A percentile compares a stretch with the other conserved stretches of the same genome.
These are phyloP conservation scores for Sternotherus odoratus DNA, from an alignment of 2,797 vertebrate species.

Conservation along the genomic window DNA sequence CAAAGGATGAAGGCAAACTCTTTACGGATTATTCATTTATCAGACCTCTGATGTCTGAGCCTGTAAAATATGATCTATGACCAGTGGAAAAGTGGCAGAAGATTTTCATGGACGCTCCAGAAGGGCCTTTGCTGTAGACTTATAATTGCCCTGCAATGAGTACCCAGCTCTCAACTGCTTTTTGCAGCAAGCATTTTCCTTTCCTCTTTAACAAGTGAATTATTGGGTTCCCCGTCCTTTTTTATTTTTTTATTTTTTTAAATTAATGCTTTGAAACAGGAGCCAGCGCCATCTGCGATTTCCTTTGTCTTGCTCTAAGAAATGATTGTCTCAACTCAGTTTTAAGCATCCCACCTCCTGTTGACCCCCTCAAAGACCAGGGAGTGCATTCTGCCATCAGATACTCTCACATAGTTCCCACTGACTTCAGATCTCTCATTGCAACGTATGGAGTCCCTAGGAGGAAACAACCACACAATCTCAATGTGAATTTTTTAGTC, in stretches of 20 bases:
- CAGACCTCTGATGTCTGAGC: conserved; percentile 62
- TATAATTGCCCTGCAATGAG: conserved; percentile 48
- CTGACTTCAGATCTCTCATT: background rate
- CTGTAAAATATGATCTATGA: conserved; percentile 67
- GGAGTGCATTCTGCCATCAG: background rate
- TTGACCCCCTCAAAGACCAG: background rate
- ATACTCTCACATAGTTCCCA: background rate
- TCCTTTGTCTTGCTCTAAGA: conserved; percentile 29
- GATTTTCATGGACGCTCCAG: conserved; percentile 57
- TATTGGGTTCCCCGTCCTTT: background rate
- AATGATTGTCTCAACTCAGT: background rate
- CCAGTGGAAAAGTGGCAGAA: conserved; percentile 57
- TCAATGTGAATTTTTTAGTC: rapidly evolving
- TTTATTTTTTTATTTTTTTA: background rate
- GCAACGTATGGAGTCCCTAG: background rate
- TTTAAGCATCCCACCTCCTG: background rate
- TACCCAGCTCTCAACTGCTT: conserved; percentile 4
- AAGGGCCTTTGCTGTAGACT: conserved; percentile 32
- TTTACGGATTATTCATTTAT: conserved; percentile 68
- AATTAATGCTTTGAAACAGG: conserved; percentile 10
- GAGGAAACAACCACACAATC: conserved; percentile 8
- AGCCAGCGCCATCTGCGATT: background rate
- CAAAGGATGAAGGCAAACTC: conserved; percentile 67
- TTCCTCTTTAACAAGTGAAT: background rate
- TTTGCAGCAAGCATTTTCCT: conserved; percentile 5